Conservation (phyloP, 2,888 invertebrate genomes). For the Drosophila merina region DNA sequence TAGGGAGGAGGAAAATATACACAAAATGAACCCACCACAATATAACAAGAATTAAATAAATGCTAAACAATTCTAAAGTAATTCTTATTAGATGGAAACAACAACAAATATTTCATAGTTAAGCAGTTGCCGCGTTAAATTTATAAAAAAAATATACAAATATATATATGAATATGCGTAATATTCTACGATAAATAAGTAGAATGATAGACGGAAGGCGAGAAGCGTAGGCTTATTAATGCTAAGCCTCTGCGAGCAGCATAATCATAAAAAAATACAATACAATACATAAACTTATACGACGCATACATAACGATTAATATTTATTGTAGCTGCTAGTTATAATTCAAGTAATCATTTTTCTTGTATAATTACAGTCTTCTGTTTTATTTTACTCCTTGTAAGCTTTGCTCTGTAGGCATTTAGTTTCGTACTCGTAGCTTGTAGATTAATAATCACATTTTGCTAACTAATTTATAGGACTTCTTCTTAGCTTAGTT, state of each 20-base stretch:
- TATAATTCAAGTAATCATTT: constrained; percentile 42
- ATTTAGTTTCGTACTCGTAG: constrained; percentile 64
- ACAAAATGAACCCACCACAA: constrained; percentile 74
- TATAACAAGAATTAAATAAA: constrained; percentile 45
- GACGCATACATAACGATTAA: constrained; percentile 46
- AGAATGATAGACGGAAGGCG: constrained; percentile 19
- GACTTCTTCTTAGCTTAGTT: constrained; percentile 37
- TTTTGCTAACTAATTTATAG: constrained; percentile 57
- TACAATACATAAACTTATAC: constrained; percentile 34
- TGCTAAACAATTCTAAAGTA: constrained; percentile 51
- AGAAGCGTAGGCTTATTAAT: constrained; percentile 21
- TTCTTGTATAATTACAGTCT: constrained; percentile 53
- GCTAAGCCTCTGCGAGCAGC: constrained; percentile 18
- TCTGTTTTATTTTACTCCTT: constrained; percentile 56
- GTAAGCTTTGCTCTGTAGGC: constrained; percentile 77
- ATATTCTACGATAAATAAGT: constrained; percentile 42
- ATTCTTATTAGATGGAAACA: constrained; percentile 19
- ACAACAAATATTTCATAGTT: constrained; percentile 46
- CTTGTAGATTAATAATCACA: constrained; percentile 27
- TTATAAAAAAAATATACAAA: constrained; percentile 49
- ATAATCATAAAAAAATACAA: constrained; percentile 32
- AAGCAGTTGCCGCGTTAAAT: constrained; percentile 64
- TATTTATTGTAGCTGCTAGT: constrained; percentile 75
- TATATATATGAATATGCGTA: constrained; percentile 29
- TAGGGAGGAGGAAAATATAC: constrained; percentile 45